Percentiles rank a stretch among this genome's conserved stretches.
These are phyloP conservation scores for Vidua macroura DNA, from an alignment of 2,113 vertebrate species.

Conservation along the genomic window DNA sequence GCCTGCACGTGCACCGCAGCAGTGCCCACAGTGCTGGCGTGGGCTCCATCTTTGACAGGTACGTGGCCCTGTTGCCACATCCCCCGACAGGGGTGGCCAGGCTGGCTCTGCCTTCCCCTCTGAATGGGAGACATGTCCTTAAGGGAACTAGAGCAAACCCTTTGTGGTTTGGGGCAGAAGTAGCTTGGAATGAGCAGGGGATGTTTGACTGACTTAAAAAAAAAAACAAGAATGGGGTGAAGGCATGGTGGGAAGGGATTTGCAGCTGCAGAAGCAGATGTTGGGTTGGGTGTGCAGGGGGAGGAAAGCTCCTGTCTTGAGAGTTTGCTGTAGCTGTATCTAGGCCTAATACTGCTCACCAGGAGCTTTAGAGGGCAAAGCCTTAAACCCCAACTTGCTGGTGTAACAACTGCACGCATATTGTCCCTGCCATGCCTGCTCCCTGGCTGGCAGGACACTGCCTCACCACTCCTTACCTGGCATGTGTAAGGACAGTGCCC, in stretches of 20 bases:
- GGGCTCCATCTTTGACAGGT: conserved; percentile 97
- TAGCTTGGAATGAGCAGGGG: background rate
- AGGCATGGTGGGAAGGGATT: background rate
- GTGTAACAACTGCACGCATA: fast-evolving
- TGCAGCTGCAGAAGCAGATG: background rate
- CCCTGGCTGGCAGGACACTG: background rate
- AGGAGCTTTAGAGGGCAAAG: background rate
- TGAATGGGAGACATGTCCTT: background rate
- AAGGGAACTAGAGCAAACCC: background rate
- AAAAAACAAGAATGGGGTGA: background rate
- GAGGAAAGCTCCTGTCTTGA: background rate
- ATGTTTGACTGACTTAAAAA: background rate
- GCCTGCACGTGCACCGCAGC: conserved; percentile 91
- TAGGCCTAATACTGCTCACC: background rate
- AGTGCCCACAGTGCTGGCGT: conserved; percentile 95
- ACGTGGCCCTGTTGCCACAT: background rate
- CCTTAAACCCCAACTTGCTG: background rate
- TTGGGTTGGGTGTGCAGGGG: background rate
- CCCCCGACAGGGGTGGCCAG: background rate
- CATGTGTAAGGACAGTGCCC: background rate
- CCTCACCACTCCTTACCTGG: background rate
- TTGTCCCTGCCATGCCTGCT: background rate
- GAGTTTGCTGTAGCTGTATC: background rate
- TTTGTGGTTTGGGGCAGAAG: background rate
- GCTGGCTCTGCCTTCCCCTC: background rate